A percentile compares a stretch with the other conserved stretches of the same genome.
Conservation (phyloP, 2,888 invertebrate genomes). For the Bellardia pandia region DNA sequence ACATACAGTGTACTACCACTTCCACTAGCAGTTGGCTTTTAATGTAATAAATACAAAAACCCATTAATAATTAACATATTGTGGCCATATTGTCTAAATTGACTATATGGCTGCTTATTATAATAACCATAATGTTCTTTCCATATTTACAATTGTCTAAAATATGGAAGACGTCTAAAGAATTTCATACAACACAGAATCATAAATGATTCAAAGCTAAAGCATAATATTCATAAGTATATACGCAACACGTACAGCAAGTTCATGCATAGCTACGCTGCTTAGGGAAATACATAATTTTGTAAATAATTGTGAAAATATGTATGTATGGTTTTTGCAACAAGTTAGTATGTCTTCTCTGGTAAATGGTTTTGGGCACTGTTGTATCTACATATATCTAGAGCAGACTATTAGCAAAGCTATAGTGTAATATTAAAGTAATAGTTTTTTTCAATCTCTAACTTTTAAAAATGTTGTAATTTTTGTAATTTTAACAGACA, state of each 20-base stretch:
- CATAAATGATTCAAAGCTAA: neutral
- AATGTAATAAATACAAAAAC: slow-evolving; percentile 59
- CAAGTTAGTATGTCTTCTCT: neutral
- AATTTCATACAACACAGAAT: neutral
- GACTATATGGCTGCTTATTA: slow-evolving; percentile 38
- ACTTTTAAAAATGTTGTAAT: neutral
- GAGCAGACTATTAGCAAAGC: neutral
- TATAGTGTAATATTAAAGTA: neutral
- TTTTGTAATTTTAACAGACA: neutral
- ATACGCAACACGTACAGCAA: neutral
- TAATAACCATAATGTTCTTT: slow-evolving; percentile 26
- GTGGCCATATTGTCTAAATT: slow-evolving; percentile 66
- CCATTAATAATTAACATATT: slow-evolving; percentile 67
- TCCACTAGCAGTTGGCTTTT: slow-evolving; percentile 20
- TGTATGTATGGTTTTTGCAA: slow-evolving; percentile 3
- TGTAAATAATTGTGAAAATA: neutral
- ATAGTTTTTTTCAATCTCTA: neutral
- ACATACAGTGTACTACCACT: neutral
- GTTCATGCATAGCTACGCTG: too few species aligned
- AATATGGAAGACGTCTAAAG: slow-evolving; percentile 3
- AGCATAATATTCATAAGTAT: neutral
- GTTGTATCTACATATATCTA: neutral
- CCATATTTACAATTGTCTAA: slow-evolving; percentile 5
- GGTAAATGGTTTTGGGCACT: neutral
- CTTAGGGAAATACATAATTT: neutral